These are phyloP conservation scores for Amphimallon solstitiale DNA, from an alignment of 2,888 invertebrate genomes.

Conservation along the genomic window DNA sequence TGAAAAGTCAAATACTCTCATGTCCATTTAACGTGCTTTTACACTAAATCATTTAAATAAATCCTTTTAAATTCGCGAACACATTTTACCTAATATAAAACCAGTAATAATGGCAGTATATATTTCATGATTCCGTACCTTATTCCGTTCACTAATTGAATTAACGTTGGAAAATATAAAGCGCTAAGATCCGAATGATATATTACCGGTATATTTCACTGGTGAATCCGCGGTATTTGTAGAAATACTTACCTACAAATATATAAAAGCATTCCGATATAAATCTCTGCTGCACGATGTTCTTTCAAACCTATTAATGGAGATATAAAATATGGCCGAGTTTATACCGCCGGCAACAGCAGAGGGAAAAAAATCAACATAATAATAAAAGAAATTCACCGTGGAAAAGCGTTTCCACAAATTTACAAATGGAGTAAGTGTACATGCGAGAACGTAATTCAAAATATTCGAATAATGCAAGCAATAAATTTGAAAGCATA, in stretches of 20 bases:
- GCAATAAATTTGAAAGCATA: too few species aligned
- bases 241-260: constrained; percentile 38
- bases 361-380: constrained; percentile 7
- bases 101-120: constrained; percentile 20
- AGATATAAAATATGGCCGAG: constrained; percentile 29
- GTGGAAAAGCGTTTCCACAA: constrained; percentile 1
- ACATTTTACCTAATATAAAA: constrained; percentile 5
- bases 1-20: constrained; percentile 9
- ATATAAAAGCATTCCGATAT: constrained; percentile 39
- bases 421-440: neutral
- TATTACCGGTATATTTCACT: constrained; percentile 36
- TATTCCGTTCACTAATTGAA: constrained; percentile 36
- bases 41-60: neutral
- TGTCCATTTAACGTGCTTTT: constrained; percentile 3
- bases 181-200: constrained; percentile 36
- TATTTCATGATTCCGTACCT: constrained; percentile 23
- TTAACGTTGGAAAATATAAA: constrained; percentile 36
- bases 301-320: constrained; percentile 32
- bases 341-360: constrained; percentile 13
- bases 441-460: neutral
- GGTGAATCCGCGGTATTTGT: constrained; percentile 36
- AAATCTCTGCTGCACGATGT: constrained; percentile 36
- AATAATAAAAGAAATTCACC: constrained; percentile 23
- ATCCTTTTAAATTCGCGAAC: constrained; percentile 3
- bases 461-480: too few species aligned